Base-by-base conservation (phyloP, 1,140 invertebrate genomes). In the Lepidurus packardi region DNA sequence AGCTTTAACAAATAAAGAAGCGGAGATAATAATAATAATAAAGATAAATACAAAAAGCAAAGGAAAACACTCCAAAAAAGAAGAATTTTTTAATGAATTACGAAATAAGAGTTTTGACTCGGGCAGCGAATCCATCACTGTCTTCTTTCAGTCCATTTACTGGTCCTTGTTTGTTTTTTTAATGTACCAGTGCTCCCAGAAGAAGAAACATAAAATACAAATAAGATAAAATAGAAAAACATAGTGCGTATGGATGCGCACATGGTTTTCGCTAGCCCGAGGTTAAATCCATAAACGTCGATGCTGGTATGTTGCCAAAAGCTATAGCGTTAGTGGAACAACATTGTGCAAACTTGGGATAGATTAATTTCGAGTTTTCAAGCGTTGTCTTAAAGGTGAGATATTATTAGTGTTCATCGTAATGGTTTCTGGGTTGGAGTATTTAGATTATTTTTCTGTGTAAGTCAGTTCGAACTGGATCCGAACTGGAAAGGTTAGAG, bases 31-130 rank as follows among this genome's bases (percentile, higher is more conserved):
- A 3, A 34, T 34, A 4, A 34, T 34, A 34, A 34, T 34, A 34
- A 34, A 34, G 4, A 34, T 34, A 34, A 34, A 34, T 34, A 34
- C 34, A 34, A 34, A 34, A 34, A 34, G 34, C 34, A 2, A 65
- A 21, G 9, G 53, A 65, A 65, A 65, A 65, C 13, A 11, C 21
- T 13, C 13, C 16, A 4, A 65, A n/a, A 16, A 65, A 21, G 8
- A 65, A 65, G 53, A 21, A 65, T 65, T 9, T 65, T 13, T 65
- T 65, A 65, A 65, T 65, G 53, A 65, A 65, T 65, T 65, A 65
- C 13, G 53, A 65, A 7, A 2, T 16, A 65, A 65, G 13, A 47
- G 6, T 7, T 21, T 65, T 65, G 8, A n/a, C 13, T 65, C 53
- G 21, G 53, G 16, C 53, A 65, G 53, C 53, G 53, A 65, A 65